Conservation (phyloP, 2,113 vertebrate species). For the Channa argus region DNA sequence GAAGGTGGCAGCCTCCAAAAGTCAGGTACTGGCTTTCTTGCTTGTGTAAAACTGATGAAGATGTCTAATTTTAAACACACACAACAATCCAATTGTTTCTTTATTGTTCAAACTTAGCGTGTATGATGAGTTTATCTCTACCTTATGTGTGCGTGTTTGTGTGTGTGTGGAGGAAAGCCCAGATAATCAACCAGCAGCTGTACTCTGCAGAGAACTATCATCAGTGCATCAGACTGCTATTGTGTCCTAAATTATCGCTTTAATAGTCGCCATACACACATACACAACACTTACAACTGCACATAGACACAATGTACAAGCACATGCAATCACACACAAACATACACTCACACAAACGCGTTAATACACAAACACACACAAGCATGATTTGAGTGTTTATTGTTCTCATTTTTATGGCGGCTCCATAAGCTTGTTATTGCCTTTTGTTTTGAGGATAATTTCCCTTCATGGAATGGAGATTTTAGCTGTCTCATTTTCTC, state of each 20-base stretch:
- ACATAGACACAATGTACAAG: conserved; percentile 45
- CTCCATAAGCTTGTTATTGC: conserved; percentile 83
- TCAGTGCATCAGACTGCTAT: conserved; percentile 75
- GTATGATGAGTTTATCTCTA: conserved; percentile 43
- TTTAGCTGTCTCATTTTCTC: conserved; percentile 69
- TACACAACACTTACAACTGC: conserved; percentile 38
- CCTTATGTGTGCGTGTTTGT: background rate
- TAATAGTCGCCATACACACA: conserved; percentile 66
- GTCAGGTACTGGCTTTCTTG: conserved; percentile 68
- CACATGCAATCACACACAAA: conserved; percentile 32
- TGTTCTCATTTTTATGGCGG: conserved; percentile 80
- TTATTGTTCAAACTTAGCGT: conserved; percentile 45
- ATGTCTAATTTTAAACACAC: conserved; percentile 3
- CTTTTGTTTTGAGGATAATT: conserved; percentile 83
- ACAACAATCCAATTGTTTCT: conserved; percentile 26
- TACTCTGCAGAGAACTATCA: conserved; percentile 76
- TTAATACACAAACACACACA: conserved; percentile 51
- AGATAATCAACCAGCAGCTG: conserved; percentile 77
- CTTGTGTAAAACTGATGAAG: conserved; percentile 5
- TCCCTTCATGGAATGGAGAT: conserved; percentile 75
- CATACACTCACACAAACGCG: conserved; percentile 36
- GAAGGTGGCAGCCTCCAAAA: conserved; percentile 79
- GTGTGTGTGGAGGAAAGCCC: conserved; percentile 59
- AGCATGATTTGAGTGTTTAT: conserved; percentile 76
- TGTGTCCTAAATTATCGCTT: conserved; percentile 77